A percentile compares a stretch with the other conserved stretches of the same genome.
Evolutionary conservation across 1,140 invertebrate species (phyloP).

Genomic region (Macrostomum lignano): DNA sequence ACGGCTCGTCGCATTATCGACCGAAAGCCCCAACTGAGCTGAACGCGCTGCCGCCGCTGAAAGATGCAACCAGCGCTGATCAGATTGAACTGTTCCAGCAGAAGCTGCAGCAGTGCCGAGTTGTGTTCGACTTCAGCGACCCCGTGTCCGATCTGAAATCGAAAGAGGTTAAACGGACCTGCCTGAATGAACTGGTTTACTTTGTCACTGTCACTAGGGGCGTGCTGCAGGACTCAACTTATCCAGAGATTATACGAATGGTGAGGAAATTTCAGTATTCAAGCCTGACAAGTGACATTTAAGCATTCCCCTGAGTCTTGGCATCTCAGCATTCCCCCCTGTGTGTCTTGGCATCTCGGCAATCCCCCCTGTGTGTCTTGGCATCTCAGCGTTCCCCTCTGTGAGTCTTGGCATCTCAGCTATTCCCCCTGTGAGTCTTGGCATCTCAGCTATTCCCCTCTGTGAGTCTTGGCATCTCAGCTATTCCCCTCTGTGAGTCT

Average conservation of each 20-base stretch:
- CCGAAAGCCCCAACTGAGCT: constrained; percentile 26
- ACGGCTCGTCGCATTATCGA: constrained; percentile 28
- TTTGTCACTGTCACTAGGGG: constrained; percentile 17
- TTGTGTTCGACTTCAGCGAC: constrained; percentile 53
- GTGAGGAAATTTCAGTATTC: no score
- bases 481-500: no score
- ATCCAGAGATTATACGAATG: constrained; percentile 24
- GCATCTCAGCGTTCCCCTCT: no score
- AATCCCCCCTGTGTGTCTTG: no score
- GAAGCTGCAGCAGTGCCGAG: constrained; percentile 81
- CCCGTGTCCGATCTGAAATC: constrained; percentile 22
- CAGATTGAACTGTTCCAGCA: constrained; percentile 76
- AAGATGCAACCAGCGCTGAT: constrained; percentile 33
- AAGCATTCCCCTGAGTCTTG: no score
- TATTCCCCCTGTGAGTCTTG: no score
- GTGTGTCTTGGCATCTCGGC: no score
- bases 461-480: no score
- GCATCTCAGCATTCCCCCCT: no score
- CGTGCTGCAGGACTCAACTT: constrained; percentile 16
- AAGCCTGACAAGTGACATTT: no score
- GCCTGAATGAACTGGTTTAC: constrained; percentile 22
- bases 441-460: no score
- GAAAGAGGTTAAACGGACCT: constrained; percentile 24
- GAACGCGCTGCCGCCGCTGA: constrained; percentile 22
- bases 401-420: no score